Evolutionary conservation across 2,797 vertebrate genomes (phyloP), one percentile per base, ranked within the genome.

Genomic region (Syncerus caffer): DNA sequence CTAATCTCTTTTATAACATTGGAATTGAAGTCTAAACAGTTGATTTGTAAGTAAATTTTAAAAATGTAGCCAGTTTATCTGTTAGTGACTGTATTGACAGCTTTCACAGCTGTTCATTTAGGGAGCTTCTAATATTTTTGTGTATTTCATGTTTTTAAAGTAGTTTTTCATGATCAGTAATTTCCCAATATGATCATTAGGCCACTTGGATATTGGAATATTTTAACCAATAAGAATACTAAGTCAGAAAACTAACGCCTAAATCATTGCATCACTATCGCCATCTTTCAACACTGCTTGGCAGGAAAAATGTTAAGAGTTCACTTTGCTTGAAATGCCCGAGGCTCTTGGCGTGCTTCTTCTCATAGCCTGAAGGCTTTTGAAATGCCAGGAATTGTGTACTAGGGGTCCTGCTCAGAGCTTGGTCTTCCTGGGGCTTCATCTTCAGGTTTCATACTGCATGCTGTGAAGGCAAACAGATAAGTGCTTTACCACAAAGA

Each of bases 241-340:
- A 93, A 42, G 50, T 27, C 34, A 78, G 25, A 94, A 96, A 93
- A 67, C 71, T n/a, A 85, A 5, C 42, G 21, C 45, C 76, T 94
- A 79, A 90, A 51, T 50, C 29, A 53, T 27, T 42, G 15, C 4
- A 89, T 38, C 19, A 47, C 67, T 17, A 62, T 89, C 17, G 15
- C 83, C 38, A 71, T 84, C 47, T 96, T 89, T 96, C 67, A 89
- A 4, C n/a, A 91, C 50, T 96, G 92, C 31, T 25, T 85, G 84
- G 50, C 71, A 93, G 47, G 67, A 93, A 89, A 91, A 85, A 82
- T 89, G 25, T 88, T 91, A 47, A 45, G 47, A 82, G 60, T 80
- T 71, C 45, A 31, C 27, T 95, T 85, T 71, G 47, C 60, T 93
- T 93, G 74, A 97, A 93, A 83, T 93, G 58, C 87, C 14, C 1